Evolutionary conservation across 2,113 vertebrate genomes (phyloP).

Genomic region (Raja brachyura): DNA sequence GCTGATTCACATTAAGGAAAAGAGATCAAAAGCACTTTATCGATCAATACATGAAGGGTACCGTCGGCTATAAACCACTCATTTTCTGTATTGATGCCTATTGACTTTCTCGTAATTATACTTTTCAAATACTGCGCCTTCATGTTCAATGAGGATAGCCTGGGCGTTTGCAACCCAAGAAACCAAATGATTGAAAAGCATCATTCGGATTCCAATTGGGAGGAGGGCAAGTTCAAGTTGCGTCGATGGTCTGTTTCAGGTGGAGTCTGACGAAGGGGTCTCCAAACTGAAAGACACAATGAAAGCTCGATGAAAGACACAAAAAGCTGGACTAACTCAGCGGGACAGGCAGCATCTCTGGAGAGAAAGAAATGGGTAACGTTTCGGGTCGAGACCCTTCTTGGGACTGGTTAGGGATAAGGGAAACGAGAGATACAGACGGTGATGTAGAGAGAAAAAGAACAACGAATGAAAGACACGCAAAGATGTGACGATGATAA

Average conservation of each 20-base stretch:
- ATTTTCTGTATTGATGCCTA: neutral
- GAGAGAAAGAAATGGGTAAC: no score
- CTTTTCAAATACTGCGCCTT: neutral
- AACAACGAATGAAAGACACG: no score
- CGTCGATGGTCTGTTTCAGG: neutral
- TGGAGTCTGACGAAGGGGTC: no score
- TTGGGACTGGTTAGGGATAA: no score
- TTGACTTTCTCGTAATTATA: slow-evolving; percentile 19
- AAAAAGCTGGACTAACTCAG: no score
- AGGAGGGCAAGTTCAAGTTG: neutral
- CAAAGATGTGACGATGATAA: no score
- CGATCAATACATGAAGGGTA: neutral
- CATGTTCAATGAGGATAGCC: neutral
- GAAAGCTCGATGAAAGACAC: no score
- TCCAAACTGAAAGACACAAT: no score
- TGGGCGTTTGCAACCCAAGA: neutral
- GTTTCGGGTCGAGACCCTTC: no score
- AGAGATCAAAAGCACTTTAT: slow-evolving; percentile 29
- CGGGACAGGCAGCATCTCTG: no score
- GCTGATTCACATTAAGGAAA: neutral
- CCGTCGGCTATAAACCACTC: neutral
- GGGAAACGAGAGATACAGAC: no score
- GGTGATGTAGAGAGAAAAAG: no score
- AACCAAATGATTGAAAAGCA: neutral
- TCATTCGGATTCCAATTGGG: neutral